Base-by-base conservation (phyloP, 2,113 vertebrate species). In the Oryzias curvinotus region DNA sequence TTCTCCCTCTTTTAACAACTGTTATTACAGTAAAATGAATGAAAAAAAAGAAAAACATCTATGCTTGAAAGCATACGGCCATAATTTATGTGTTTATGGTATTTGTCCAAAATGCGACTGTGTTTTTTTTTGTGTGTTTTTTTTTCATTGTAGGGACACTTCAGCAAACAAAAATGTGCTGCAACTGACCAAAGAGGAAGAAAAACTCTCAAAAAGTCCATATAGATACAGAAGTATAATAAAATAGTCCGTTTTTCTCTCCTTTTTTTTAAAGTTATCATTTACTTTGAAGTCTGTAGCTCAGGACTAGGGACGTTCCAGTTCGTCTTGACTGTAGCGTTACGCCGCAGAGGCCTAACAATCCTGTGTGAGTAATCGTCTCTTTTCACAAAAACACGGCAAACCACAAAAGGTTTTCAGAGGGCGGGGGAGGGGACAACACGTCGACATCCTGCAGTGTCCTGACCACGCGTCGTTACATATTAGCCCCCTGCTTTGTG, bases 21-120 rank as follows among this genome's bases (percentile, higher is more conserved):
- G 91, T 91, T 91, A 92, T 96, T 94, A 96, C 93, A 94, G 91
- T 90, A 93, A 96, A 95, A 86, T 80, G 88, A 86, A 81, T 94
- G 93, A 91, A n/a, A 21, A 93, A 92, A 82, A 70, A 12, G 8
- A 69, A 66, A 26, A 84, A 84, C 73, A 82, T 75, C 71, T 92
- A 94, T 92, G 92, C 93, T 75, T 77, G 86, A 91, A 91, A 93
- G 94, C 93, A 94, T 93, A 92, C 82, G 77, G 92, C 90, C 92
- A 93, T 90, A 93, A 91, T 89, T 91, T 90, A 88, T 30, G 2
- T 7, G 28, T 92, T 93, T 92, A 89, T 73, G 67, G 1, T 84
- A 81, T 86, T 89, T 88, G 84, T 89, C 90, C 86, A 88, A 87
- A 87, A 84, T 89, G 62, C 85, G 57, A 64, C 51, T 83, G 44